Evolutionary conservation across 2,888 invertebrate genomes (phyloP), one percentile per base, ranked within the genome.

Genomic region (Agrochola lota): DNA sequence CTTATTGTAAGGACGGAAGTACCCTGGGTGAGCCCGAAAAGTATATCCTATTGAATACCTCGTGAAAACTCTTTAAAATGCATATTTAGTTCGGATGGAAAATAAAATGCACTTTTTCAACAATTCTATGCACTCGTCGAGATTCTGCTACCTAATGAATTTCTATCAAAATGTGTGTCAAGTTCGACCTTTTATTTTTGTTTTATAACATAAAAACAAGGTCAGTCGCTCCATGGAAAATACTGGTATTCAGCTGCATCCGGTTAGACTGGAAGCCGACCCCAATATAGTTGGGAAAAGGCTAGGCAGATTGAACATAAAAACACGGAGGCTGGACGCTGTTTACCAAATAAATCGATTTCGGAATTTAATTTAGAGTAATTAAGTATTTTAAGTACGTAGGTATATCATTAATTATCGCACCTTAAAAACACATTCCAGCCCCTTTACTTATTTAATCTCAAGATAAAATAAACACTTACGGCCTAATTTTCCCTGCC

Each of bases 401-500:
- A n/a, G 46, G 1, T 62, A 9, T 11, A 3, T 66, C 30, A 23
- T 43, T 43, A 46, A 62, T 62, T 46, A 68, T 35, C 30, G 12
- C 59, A 67, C 68, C 43, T 69, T 62, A 68, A 77, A 77, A 55
- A 69, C 23, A n/a, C 43, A 52, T 69, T 55, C 43, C 0, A 7
- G 6, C 9, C 17, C 49, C 15, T 66, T n/a, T 55, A 46, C 35
- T 60, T n/a, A 64, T 30, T 72, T 64, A n/a, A 64, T 64, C 59
- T 43, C 57, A 52, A 52, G 30, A 35, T 30, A 15, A 62, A 57
- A 68, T 59, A 63, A 49, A 74, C 59, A 35, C 49, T 63, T 63
- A 73, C 67, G 20, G 30, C 26, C 71, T 71, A 63, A 71, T 81
- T 67, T 71, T n/a, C 69, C 43, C 0, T 43, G 4, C 23, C 55